Percentiles rank a stretch among this genome's conserved stretches.
phyloP scores from a whole-genome alignment of 2,888 invertebrate genomes.

The Dolichopus griseipennis region DNA sequence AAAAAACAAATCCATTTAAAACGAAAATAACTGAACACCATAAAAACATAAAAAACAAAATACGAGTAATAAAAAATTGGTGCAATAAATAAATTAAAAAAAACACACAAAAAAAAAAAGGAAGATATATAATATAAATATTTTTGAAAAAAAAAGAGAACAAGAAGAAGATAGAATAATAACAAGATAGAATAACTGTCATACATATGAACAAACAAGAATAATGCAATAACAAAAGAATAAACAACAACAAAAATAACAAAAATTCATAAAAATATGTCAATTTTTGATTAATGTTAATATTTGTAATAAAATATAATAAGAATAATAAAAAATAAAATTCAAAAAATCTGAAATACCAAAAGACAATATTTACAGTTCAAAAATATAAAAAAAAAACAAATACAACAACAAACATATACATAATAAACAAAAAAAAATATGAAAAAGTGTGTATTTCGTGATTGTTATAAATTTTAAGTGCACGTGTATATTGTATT shows the following conservation, averaged over 20 bases:
- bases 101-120: not conserved
- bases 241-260: not conserved
- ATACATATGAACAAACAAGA: not conserved
- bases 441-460: not conserved
- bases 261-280: conserved; percentile 3
- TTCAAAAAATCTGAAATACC: not conserved
- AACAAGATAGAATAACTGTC: not conserved
- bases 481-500: no score
- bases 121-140: no score
- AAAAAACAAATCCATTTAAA: no score
- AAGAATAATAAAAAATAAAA: not conserved
- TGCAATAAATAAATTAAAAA: no score
- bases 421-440: no score
- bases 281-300: conserved; percentile 4
- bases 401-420: no score
- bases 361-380: no score
- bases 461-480: not conserved
- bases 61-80: no score
- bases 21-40: no score
- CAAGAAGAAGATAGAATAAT: not conserved
- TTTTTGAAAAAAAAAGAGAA: not conserved
- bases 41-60: no score
- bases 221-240: not conserved
- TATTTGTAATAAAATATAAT: not conserved
- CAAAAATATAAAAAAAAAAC: no score